Evolutionary conservation across 2,113 vertebrate species (phyloP).

Genomic region (Actinemys pallida): DNA sequence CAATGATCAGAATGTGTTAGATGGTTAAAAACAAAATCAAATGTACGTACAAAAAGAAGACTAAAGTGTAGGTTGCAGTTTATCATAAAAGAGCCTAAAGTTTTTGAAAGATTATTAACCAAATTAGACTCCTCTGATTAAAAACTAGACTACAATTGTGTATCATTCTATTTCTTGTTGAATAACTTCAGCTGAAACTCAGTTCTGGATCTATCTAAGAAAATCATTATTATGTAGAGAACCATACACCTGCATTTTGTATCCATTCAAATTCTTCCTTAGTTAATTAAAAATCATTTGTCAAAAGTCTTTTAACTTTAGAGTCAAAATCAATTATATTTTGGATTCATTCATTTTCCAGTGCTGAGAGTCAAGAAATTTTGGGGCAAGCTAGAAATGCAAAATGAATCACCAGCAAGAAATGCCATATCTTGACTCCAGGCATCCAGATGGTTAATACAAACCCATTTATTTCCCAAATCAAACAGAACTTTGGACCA

Average conservation of each 20-base stretch:
- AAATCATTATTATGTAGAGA: not conserved
- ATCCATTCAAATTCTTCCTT: not conserved
- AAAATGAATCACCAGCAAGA: not conserved
- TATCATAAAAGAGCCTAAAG: not conserved
- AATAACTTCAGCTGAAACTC: not conserved
- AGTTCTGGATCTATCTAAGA: not conserved
- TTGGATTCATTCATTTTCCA: not conserved
- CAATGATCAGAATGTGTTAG: not conserved
- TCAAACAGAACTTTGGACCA: not conserved
- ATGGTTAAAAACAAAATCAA: not conserved
- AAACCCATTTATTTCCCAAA: not conserved
- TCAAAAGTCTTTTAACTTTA: not conserved
- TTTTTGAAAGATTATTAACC: not conserved
- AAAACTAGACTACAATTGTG: not conserved
- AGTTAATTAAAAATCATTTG: not conserved
- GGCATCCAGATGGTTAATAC: not conserved
- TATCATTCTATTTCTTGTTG: fast-evolving
- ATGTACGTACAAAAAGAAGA: not conserved
- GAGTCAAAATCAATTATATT: not conserved
- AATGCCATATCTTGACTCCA: not conserved
- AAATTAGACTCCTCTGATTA: not conserved
- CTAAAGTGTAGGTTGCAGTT: not conserved
- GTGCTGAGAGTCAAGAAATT: not conserved
- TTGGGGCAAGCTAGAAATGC: not conserved
- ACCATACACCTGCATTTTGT: not conserved